phyloP scores from a whole-genome alignment of 1,140 invertebrate genomes.

The Euura saliciscinereae region DNA sequence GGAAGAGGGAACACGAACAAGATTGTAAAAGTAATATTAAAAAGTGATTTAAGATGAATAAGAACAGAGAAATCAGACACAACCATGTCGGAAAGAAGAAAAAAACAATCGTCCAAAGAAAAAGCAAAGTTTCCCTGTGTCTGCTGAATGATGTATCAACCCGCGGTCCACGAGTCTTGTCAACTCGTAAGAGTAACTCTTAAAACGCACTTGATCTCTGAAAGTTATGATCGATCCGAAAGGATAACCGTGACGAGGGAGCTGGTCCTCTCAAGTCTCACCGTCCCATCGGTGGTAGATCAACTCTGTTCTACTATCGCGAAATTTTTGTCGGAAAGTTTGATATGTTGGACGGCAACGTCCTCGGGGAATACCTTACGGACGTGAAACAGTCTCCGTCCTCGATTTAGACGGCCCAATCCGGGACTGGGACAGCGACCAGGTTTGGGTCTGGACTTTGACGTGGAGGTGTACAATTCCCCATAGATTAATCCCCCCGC shows the following conservation, averaged over 20 bases:
- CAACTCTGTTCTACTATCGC: not conserved
- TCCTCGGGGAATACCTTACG: too few relatives aligned
- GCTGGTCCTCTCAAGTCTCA: not conserved
- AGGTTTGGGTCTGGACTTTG: not conserved
- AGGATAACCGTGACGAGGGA: not conserved
- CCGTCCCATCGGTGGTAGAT: not conserved
- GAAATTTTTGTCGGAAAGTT: not conserved
- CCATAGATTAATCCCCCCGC: too few relatives aligned
- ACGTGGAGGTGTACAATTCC: not conserved
- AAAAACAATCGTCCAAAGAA: not conserved
- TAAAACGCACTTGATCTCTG: not conserved
- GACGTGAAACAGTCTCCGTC: too few relatives aligned
- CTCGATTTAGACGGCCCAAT: not conserved
- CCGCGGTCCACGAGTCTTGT: too few relatives aligned
- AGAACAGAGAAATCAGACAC: too few relatives aligned
- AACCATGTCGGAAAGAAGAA: not conserved
- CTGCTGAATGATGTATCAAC: too few relatives aligned
- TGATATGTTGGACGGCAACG: not conserved
- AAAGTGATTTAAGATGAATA: not conserved
- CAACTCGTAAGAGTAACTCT: not conserved
- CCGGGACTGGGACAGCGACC: not conserved
- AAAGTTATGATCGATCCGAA: not conserved
- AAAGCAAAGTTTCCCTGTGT: too few relatives aligned
- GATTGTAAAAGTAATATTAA: slow-evolving; percentile 7
- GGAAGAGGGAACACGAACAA: not conserved